These are phyloP conservation scores for Oxyruncus cristatus DNA, from an alignment of 2,113 vertebrate species.

Conservation along the genomic window DNA sequence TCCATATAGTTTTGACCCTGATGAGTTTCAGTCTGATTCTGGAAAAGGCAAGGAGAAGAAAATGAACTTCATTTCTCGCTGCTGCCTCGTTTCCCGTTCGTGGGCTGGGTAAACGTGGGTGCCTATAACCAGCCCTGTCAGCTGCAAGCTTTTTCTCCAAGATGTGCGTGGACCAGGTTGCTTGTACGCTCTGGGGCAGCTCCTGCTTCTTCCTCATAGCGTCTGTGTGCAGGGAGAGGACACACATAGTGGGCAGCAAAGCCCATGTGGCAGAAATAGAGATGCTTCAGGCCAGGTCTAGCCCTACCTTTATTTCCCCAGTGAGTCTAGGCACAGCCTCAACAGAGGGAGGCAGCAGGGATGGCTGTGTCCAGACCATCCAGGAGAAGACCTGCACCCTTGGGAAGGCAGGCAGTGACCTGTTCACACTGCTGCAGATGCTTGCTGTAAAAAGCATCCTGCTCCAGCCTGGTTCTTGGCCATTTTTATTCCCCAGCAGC, in stretches of 20 bases:
- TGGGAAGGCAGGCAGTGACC: neutral
- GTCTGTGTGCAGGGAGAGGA: neutral
- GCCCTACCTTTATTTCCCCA: neutral
- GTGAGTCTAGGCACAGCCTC: neutral
- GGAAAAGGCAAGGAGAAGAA: conserved; percentile 39
- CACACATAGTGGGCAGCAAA: neutral
- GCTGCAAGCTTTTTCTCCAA: neutral
- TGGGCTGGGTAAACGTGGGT: neutral
- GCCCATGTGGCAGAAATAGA: neutral
- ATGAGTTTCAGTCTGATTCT: conserved; percentile 44
- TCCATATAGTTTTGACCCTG: conserved; percentile 56
- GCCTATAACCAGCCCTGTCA: neutral
- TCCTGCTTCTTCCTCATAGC: neutral
- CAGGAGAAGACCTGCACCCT: neutral
- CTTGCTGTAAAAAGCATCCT: neutral
- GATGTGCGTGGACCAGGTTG: accelerated
- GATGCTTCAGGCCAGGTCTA: neutral
- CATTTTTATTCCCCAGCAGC: neutral
- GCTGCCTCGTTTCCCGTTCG: neutral
- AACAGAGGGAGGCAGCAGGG: neutral
- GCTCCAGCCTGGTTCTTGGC: neutral
- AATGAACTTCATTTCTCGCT: conserved; percentile 39
- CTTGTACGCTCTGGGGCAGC: neutral
- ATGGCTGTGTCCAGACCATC: neutral
- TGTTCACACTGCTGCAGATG: neutral